phyloP scores from a whole-genome alignment of 2,113 vertebrate genomes.

The Uropsilus gracilis region DNA sequence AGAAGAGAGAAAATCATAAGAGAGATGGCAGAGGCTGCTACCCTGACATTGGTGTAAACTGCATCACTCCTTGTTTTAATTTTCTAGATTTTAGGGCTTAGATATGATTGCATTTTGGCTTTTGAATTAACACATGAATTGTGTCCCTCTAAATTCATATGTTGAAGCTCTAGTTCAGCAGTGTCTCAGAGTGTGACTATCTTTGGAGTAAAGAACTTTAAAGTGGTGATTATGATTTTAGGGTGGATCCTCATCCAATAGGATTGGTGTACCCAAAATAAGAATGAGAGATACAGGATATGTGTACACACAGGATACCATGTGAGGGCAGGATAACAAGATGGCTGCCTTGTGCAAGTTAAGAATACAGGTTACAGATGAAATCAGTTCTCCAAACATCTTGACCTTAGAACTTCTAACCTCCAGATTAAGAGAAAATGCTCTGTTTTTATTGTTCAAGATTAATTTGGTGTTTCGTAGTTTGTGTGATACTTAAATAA shows the following conservation, averaged over 20 bases:
- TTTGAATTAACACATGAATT: not conserved
- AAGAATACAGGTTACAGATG: not conserved
- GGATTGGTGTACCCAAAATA: not conserved
- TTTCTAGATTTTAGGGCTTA: not conserved
- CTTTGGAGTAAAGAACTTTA: not conserved
- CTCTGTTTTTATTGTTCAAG: not conserved
- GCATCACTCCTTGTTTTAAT: not conserved
- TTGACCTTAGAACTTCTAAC: not conserved
- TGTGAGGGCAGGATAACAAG: accelerated
- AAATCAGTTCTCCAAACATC: not conserved
- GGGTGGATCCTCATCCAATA: not conserved
- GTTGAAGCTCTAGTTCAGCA: not conserved
- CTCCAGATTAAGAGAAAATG: not conserved
- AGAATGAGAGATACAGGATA: not conserved
- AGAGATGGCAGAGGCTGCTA: not conserved
- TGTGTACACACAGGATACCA: not conserved
- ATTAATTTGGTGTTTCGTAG: not conserved
- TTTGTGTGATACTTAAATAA: not conserved
- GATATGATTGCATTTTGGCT: not conserved
- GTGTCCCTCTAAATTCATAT: not conserved
- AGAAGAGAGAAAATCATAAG: not conserved
- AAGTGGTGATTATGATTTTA: not conserved
- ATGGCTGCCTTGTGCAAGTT: not conserved
- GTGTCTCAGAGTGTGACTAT: not conserved
- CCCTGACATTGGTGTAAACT: not conserved